These are phyloP conservation scores for Melipona quadrifasciata DNA, from an alignment of 1,140 invertebrate genomes.

Conservation along the genomic window DNA sequence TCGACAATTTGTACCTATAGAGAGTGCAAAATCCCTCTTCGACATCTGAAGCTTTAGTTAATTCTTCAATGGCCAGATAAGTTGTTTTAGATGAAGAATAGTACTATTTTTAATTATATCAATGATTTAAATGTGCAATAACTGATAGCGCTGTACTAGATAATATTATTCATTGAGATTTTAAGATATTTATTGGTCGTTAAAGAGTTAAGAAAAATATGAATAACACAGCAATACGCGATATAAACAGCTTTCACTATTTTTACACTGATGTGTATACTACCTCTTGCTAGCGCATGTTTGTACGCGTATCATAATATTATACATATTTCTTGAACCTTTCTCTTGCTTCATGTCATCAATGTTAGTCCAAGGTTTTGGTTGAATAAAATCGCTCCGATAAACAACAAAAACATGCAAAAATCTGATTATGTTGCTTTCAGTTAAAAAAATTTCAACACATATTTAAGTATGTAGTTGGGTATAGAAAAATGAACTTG, in stretches of 20 bases:
- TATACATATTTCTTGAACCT: conserved; percentile 32
- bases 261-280: conserved; percentile 47
- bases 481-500: background rate
- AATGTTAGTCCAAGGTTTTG: background rate
- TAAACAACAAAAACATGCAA: too few species aligned
- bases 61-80: conserved; percentile 15
- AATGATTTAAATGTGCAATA: background rate
- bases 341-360: conserved; percentile 2
- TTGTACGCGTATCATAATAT: background rate
- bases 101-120: background rate
- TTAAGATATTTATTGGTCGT: background rate
- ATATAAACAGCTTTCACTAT: conserved; percentile 42
- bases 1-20: conserved; percentile 20
- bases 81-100: background rate
- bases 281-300: conserved; percentile 51
- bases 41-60: conserved; percentile 43
- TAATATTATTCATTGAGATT: background rate
- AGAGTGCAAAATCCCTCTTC: background rate
- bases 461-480: conserved; percentile 22
- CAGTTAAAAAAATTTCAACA: background rate
- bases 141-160: background rate
- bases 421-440: background rate
- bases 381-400: too few species aligned
- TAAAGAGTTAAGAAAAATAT: conserved; percentile 11
- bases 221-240: conserved; percentile 10